Conservation (phyloP, 1,140 invertebrate species). For the Drosophila tani region DNA sequence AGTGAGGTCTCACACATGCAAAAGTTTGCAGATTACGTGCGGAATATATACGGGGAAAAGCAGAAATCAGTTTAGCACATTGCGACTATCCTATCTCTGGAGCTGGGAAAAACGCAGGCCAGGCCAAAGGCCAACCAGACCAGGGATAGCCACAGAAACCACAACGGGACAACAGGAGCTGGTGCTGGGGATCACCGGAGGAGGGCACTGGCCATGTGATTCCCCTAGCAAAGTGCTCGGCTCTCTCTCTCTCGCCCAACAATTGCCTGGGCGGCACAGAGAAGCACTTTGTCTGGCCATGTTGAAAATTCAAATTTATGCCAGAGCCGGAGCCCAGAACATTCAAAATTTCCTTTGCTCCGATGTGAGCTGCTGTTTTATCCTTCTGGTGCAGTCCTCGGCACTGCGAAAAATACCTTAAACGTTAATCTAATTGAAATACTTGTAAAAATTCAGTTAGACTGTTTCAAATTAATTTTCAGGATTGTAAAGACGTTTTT, state of each 20-base stretch:
- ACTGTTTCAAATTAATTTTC: background rate
- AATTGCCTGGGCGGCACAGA: conserved; percentile 32
- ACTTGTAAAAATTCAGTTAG: background rate
- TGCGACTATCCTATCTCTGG: conserved; percentile 25
- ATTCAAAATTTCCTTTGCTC: conserved; percentile 40
- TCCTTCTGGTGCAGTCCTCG: conserved; percentile 3
- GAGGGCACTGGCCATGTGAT: conserved; percentile 30
- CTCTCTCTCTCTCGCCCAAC: conserved; percentile 8
- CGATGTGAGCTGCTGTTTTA: conserved; percentile 13
- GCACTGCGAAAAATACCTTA: background rate
- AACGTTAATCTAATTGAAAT: background rate
- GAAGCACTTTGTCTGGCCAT: conserved; percentile 33
- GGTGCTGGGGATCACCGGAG: background rate
- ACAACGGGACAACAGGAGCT: conserved; percentile 44
- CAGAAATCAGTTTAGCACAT: conserved; percentile 76
- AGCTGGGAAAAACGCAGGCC: conserved; percentile 26
- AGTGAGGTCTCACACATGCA: conserved; percentile 62
- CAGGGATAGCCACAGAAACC: conserved; percentile 51
- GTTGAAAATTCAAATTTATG: conserved; percentile 80
- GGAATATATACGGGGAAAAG: conserved; percentile 36
- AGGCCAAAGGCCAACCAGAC: conserved; percentile 11
- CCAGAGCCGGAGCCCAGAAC: conserved; percentile 48
- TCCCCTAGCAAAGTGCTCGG: conserved; percentile 32
- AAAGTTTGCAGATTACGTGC: conserved; percentile 62
- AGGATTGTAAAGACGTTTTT: no score